phyloP scores from a whole-genome alignment of 2,113 vertebrate species.

The Australoheros scitulus region DNA sequence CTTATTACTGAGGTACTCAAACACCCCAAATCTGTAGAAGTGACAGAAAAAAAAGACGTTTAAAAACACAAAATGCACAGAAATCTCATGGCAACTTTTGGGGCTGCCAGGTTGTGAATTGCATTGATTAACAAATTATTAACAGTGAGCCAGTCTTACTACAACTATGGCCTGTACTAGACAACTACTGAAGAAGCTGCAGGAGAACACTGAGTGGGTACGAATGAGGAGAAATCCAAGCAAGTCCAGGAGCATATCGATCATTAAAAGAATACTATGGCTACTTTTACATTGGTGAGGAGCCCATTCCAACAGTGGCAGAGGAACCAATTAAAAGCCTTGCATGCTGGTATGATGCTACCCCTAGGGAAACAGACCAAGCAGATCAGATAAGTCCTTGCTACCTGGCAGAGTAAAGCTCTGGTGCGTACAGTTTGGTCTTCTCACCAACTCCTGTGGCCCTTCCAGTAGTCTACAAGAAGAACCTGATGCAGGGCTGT shows the following conservation, averaged over 20 bases:
- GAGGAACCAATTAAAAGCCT: slow-evolving; percentile 35
- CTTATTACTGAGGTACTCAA: slow-evolving; percentile 96
- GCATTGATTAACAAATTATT: neutral
- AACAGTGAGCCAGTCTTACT: neutral
- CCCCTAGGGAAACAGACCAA: neutral
- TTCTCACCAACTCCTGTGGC: neutral
- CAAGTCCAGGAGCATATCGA: neutral
- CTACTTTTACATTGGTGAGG: neutral
- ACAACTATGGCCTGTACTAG: neutral
- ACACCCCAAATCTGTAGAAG: slow-evolving; percentile 87
- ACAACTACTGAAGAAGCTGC: neutral
- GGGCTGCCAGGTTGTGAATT: neutral
- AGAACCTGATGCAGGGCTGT: no score
- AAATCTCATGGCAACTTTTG: neutral
- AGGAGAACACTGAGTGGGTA: neutral
- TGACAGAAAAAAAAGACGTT: neutral
- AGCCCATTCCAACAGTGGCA: slow-evolving; percentile 14
- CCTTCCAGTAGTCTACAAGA: no score
- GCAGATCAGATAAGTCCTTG: neutral
- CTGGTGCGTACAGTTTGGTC: neutral
- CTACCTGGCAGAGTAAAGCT: neutral
- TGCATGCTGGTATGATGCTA: neutral
- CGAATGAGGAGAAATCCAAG: neutral
- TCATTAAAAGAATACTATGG: slow-evolving; percentile 10
- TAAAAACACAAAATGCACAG: neutral